Evolutionary conservation across 2,888 invertebrate genomes (phyloP).

Genomic region (Drosophila mayaguana): DNA sequence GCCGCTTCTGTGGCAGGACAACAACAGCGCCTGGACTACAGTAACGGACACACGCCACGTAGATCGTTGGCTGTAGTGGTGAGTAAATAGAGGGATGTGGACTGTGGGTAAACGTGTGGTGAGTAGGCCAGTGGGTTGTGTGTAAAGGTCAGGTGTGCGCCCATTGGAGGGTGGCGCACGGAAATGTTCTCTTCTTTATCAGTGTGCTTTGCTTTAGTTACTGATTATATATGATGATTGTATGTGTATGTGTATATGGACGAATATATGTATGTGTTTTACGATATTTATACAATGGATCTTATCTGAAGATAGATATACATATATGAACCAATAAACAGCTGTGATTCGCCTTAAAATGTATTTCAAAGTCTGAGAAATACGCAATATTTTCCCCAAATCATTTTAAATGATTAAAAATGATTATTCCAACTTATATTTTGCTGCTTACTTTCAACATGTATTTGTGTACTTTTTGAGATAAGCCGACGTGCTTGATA

Average conservation of each 20-base stretch:
- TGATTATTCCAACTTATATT: not conserved
- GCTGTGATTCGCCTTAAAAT: constrained; percentile 20
- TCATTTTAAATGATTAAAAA: not conserved
- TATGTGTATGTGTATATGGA: too few relatives aligned
- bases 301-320: constrained; percentile 48
- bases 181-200: constrained; percentile 44
- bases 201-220: constrained; percentile 22
- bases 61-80: constrained; percentile 83
- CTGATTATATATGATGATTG: constrained; percentile 9
- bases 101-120: constrained; percentile 55
- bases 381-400: not conserved
- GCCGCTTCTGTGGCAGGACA: constrained; percentile 82
- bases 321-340: constrained; percentile 27
- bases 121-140: constrained; percentile 43
- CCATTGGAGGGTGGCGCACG: not conserved
- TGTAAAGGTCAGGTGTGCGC: constrained; percentile 4
- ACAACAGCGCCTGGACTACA: constrained; percentile 68
- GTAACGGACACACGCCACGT: constrained; percentile 81
- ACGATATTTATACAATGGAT: constrained; percentile 50
- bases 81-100: constrained; percentile 49
- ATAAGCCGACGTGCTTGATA: constrained; percentile 45
- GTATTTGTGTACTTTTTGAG: constrained; percentile 17
- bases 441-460: constrained; percentile 4
- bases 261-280: constrained; percentile 6
- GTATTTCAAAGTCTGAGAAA: not conserved